Evolutionary conservation across 2,888 invertebrate species (phyloP), one percentile per base, ranked within the genome.

Genomic region (Amblyjoppa fuscipennis): DNA sequence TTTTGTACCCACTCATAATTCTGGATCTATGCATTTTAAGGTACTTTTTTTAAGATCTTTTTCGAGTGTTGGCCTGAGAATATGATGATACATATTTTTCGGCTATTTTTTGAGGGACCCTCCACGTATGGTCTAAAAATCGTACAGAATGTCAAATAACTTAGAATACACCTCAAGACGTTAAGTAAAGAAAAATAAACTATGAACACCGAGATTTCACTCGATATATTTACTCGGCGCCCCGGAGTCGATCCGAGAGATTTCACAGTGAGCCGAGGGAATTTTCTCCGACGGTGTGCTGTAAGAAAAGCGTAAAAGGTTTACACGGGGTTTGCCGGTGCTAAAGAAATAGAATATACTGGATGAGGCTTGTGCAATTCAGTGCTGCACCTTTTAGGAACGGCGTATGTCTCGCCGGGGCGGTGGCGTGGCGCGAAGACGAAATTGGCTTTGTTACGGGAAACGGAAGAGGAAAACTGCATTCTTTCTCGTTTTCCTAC

Each of bases 401-500:
- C 71, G 64, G 51, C 38, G 28, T 38, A 51, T n/a, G 66, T 45
- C 38, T 66, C 41, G 45, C 28, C 70, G 49, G 53, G 64, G 51
- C 59, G 69, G 69, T 75, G 75, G 81, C 80, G 59, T 81, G 56
- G 53, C 68, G 68, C 73, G 73, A 59, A 78, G 79, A 83, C 86
- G 85, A 89, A 91, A 91, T 91, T 91, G 90, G 89, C 90, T 91
- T 91, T 91, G 91, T 91, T 91, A 90, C 86, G 79, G 83, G 76
- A 81, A 80, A 84, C 84, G 87, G 71, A 64, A 31, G 51, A 70
- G 74, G 81, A 83, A 84, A 85, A 85, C 69, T 81, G 34, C 69
- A 84, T 85, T 81, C 77, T 71, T 76, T 66, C 79, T 82, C 79
- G 76, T 81, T 85, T 86, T 79, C 53, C 64, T 61, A 68, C 76